Conservation (phyloP, 2,797 vertebrate species). For the Threskiornis aethiopicus region DNA sequence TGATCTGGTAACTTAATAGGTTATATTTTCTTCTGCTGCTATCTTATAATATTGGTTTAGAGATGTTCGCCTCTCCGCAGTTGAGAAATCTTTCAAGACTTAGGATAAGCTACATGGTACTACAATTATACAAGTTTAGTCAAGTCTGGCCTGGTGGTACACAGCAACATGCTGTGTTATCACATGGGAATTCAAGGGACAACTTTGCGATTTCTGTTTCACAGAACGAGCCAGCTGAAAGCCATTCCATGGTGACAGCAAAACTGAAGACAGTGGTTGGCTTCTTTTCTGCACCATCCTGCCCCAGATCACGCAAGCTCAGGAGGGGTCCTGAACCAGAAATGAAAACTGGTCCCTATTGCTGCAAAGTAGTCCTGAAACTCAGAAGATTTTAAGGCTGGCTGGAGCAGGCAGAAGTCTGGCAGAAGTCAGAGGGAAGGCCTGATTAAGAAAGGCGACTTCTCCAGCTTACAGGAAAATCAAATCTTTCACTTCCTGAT, state of each 20-base stretch:
- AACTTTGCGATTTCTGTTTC: background rate
- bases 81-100: constrained; percentile 14
- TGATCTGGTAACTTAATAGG: constrained; percentile 18
- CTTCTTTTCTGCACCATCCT: background rate
- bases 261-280: background rate
- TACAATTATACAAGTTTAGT: constrained; percentile 51
- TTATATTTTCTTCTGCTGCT: background rate
- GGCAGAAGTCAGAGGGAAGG: background rate
- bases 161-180: background rate
- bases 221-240: background rate
- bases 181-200: background rate
- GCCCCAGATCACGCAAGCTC: background rate
- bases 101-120: background rate
- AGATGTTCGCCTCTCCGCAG: background rate
- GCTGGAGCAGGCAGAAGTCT: background rate
- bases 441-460: background rate
- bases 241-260: background rate
- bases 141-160: background rate
- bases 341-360: background rate
- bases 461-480: background rate
- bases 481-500: background rate
- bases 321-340: background rate
- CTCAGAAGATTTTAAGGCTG: background rate
- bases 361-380: background rate
- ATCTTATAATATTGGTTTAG: background rate